Evolutionary conservation across 2,113 vertebrate genomes (phyloP).

Genomic region (Gila orcuttii): DNA sequence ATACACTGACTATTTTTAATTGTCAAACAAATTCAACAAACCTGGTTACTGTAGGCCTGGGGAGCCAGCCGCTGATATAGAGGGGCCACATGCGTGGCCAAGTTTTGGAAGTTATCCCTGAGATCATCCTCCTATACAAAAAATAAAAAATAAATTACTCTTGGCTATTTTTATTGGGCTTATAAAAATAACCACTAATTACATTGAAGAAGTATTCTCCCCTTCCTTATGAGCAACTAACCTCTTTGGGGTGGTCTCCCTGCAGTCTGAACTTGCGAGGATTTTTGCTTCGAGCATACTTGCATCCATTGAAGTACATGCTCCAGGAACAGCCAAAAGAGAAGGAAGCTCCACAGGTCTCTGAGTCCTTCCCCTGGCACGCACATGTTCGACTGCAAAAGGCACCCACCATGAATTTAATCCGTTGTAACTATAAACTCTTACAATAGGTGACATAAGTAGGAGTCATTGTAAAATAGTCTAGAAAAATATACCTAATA

Average conservation of each 20-base stretch:
- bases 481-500: not conserved
- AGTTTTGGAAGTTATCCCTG: slow-evolving; percentile 90
- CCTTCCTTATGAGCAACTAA: slow-evolving; percentile 40
- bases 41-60: slow-evolving; percentile 97
- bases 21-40: slow-evolving; percentile 60
- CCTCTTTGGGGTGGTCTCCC: slow-evolving; percentile 95
- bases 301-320: slow-evolving; percentile 99
- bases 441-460: not conserved
- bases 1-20: not conserved
- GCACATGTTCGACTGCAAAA: slow-evolving; percentile 93
- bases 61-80: slow-evolving; percentile 91
- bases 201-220: no score
- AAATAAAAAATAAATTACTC: not conserved
- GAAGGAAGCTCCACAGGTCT: slow-evolving; percentile 94
- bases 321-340: slow-evolving; percentile 99
- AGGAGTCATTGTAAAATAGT: no score
- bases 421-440: not conserved
- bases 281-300: slow-evolving; percentile 94
- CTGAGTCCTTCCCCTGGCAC: slow-evolving; percentile 93
- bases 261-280: slow-evolving; percentile 96
- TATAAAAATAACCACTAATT: not conserved
- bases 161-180: not conserved
- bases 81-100: slow-evolving; percentile 93
- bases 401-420: not conserved
- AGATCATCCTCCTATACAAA: slow-evolving; percentile 88